Percentiles rank a stretch among this genome's conserved stretches.
These are phyloP conservation scores for Eospalax fontanierii DNA, from an alignment of 2,797 vertebrate genomes.

Conservation along the genomic window DNA sequence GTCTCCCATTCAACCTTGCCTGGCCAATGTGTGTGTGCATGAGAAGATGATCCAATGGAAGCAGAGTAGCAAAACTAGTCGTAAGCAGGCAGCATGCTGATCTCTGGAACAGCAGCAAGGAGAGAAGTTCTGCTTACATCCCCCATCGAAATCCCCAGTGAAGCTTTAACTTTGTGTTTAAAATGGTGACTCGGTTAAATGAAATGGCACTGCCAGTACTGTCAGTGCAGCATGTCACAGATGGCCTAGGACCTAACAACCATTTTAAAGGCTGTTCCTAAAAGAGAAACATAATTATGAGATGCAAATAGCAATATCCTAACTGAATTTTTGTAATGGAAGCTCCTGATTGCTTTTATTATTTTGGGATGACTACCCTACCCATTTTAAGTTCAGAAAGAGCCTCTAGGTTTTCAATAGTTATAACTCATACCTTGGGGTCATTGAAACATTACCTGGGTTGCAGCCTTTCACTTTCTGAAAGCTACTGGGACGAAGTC, in stretches of 20 bases:
- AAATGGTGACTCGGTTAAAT: not conserved
- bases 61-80: not conserved
- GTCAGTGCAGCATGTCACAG: not conserved
- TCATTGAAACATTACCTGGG: not conserved
- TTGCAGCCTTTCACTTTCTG: not conserved
- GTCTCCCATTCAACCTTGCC: not conserved
- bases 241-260: not conserved
- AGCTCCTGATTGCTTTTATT: slow-evolving; percentile 24
- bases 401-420: slow-evolving; percentile 12
- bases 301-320: slow-evolving; percentile 26
- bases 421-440: not conserved
- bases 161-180: not conserved
- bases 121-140: not conserved
- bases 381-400: not conserved
- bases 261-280: slow-evolving; percentile 38
- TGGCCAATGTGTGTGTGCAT: not conserved
- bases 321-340: not conserved
- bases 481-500: slow-evolving; percentile 14
- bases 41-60: not conserved
- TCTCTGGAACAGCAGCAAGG: not conserved
- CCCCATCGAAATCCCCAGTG: not conserved
- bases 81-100: not conserved
- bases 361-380: not conserved
- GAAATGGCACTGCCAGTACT: not conserved
- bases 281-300: slow-evolving; percentile 8